A percentile compares a stretch with the other conserved stretches of the same genome.
Evolutionary conservation across 2,888 invertebrate species (phyloP).

Genomic region (Ennomos quercinarius): DNA sequence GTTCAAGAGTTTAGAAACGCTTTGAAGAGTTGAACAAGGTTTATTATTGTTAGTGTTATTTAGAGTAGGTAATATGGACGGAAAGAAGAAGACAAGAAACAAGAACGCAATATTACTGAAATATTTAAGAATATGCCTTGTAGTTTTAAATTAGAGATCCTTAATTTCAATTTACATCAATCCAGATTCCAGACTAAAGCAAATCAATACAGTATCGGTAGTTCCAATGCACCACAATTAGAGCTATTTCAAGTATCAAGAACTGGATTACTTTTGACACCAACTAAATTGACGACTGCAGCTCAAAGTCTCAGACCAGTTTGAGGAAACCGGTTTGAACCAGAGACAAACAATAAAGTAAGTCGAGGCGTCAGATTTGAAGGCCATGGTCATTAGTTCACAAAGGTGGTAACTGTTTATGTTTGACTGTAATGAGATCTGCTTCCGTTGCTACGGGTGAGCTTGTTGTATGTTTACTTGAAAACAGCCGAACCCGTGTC

Average conservation of each 20-base stretch:
- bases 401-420: conserved; percentile 25
- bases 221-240: no score
- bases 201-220: no score
- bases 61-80: no score
- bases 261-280: conserved; percentile 26
- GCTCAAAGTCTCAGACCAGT: conserved; percentile 17
- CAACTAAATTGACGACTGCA: conserved; percentile 12
- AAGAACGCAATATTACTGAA: no score
- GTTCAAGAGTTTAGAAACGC: conserved; percentile 4
- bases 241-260: not conserved
- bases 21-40: not conserved
- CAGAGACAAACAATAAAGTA: conserved; percentile 31
- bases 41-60: not conserved
- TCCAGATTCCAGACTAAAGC: not conserved
- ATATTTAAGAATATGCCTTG: no score
- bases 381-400: conserved; percentile 34
- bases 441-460: conserved; percentile 17
- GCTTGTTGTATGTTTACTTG: conserved; percentile 7
- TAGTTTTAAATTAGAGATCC: no score
- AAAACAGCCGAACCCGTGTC: conserved; percentile 1
- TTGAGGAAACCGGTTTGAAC: conserved; percentile 29
- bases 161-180: no score
- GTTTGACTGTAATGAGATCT: conserved; percentile 18
- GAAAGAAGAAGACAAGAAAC: no score
- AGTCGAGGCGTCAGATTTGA: conserved; percentile 25